A percentile compares a stretch with the other conserved stretches of the same genome.
These are phyloP conservation scores for Drosophila sturtevanti DNA, from an alignment of 1,140 invertebrate genomes.

Conservation along the genomic window DNA sequence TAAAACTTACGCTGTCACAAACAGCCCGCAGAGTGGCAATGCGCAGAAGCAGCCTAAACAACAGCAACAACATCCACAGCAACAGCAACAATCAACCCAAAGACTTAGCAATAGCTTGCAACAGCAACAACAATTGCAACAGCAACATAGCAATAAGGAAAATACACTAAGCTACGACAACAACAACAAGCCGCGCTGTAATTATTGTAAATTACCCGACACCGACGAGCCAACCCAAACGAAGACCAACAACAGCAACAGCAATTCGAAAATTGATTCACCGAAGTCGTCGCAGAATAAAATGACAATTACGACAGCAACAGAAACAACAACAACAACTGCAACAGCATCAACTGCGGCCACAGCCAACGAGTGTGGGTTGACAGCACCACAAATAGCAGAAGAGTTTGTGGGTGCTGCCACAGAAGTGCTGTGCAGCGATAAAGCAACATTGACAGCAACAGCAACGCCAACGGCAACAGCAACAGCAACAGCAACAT, in stretches of 20 bases:
- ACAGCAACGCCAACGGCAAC: slow-evolving; percentile 15
- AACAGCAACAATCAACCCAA: slow-evolving; percentile 76
- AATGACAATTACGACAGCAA: slow-evolving; percentile 79
- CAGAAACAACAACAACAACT: slow-evolving; percentile 41
- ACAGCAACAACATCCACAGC: slow-evolving; percentile 32
- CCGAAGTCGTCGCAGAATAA: slow-evolving; percentile 76
- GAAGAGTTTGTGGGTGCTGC: slow-evolving; percentile 73
- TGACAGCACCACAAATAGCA: slow-evolving; percentile 44
- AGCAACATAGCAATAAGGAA: slow-evolving; percentile 77
- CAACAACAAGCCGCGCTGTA: slow-evolving; percentile 69
- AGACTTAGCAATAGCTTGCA: slow-evolving; percentile 81
- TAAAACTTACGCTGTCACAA: slow-evolving; percentile 77
- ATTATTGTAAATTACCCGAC: slow-evolving; percentile 81
- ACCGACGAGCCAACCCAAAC: slow-evolving; percentile 75
- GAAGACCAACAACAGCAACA: slow-evolving; percentile 57
- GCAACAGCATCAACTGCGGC: slow-evolving; percentile 50
- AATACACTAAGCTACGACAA: slow-evolving; percentile 70
- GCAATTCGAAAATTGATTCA: slow-evolving; percentile 74
- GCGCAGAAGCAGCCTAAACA: slow-evolving; percentile 54
- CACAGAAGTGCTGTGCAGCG: slow-evolving; percentile 74
- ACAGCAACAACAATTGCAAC: slow-evolving; percentile 53
- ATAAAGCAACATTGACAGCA: slow-evolving; percentile 75
- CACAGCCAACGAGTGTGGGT: slow-evolving; percentile 65
- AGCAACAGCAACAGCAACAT: slow-evolving; percentile 37
- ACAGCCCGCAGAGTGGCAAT: slow-evolving; percentile 72